Base-by-base conservation (phyloP, 2,113 vertebrate genomes). In the Pteropus alecto region DNA sequence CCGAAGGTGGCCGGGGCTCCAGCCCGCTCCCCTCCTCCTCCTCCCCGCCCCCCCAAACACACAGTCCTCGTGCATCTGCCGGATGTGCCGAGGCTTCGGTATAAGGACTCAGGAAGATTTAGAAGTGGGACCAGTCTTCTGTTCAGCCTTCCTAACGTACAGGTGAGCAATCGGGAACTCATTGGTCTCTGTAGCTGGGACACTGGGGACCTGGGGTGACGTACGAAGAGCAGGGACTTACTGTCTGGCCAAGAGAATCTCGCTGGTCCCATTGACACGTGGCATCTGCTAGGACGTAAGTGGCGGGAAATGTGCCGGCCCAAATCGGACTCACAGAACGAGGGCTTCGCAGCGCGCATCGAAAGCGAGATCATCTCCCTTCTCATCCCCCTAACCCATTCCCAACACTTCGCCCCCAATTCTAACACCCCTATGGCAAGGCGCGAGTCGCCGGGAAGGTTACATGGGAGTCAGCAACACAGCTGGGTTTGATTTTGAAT, bases 91-190 rank as follows among this genome's bases (percentile, higher is more conserved):
- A 67, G 65, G 2, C 73, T 68, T 82, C 58, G 0, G 33, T 54
- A 7, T 15, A 58, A 70, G 48, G 54, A 28, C 84, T 92, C 91
- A 35, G 74, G 56, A 93, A 96, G 71, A 84, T 60, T 63, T 43
- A 93, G 56, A 71, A 63, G 33, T 26, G 71, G 24, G 48, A 84
- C 28, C 24, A 41, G 21, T n/a, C 16, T 87, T 90, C 51, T 70
- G 22, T 43, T 74, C 58, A 43, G 16, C 26, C 26, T 38, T 79
- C 90, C 61, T 90, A 28, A 43, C 38, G 51, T 38, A 38, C 48
- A 68, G 74, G 67, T 12, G 24, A 22, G 26, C 93, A 41, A 19
- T 15, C 6, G 10, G 41, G 22, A 30, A 48, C 43, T 85, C 26
- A 26, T 33, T 41, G 12, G 1, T 63, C 30, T 63, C 43, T 58